Percentiles rank a stretch among this genome's conserved stretches.
phyloP scores from a whole-genome alignment of 2,888 invertebrate species.

The Druceiella hillmani region DNA sequence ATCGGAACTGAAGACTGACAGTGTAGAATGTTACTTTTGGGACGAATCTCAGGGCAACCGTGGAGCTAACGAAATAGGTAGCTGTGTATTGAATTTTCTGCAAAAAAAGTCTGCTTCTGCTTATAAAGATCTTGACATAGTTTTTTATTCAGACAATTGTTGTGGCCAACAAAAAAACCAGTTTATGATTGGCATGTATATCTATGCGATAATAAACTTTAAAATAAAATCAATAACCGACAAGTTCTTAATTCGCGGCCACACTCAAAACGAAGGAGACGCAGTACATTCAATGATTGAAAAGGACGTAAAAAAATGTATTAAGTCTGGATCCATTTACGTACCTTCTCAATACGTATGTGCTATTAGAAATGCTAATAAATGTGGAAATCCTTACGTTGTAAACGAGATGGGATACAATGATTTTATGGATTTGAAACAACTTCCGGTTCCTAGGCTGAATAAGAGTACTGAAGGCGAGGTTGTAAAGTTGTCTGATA shows the following conservation, averaged over 20 bases:
- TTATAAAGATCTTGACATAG: too few species aligned
- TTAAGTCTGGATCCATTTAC: conserved; percentile 10
- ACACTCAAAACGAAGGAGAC: conserved; percentile 15
- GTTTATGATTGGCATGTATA: conserved; percentile 17
- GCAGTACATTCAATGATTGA: conserved; percentile 12
- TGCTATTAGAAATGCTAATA: conserved; percentile 9
- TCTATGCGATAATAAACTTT: conserved; percentile 14
- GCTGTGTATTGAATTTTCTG: conserved; percentile 12
- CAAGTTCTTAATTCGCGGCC: conserved; percentile 10
- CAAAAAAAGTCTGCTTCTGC: conserved; percentile 4
- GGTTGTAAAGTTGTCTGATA: too few species aligned
- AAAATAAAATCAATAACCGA: too few species aligned
- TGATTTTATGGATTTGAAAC: conserved; percentile 5
- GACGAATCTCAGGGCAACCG: conserved; percentile 14
- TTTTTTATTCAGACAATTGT: too few species aligned
- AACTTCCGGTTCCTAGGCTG: too few species aligned
- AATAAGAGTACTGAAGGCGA: too few species aligned
- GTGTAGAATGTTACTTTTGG: conserved; percentile 12
- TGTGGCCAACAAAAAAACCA: conserved; percentile 22
- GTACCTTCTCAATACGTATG: conserved; percentile 9
- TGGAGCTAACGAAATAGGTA: conserved; percentile 18
- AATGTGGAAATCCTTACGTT: conserved; percentile 4
- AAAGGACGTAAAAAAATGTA: conserved; percentile 9
- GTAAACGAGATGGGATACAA: conserved; percentile 1
- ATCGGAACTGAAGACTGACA: conserved; percentile 4